Conservation (phyloP, 2,888 invertebrate species). For the Aproaerema taeniolella region DNA sequence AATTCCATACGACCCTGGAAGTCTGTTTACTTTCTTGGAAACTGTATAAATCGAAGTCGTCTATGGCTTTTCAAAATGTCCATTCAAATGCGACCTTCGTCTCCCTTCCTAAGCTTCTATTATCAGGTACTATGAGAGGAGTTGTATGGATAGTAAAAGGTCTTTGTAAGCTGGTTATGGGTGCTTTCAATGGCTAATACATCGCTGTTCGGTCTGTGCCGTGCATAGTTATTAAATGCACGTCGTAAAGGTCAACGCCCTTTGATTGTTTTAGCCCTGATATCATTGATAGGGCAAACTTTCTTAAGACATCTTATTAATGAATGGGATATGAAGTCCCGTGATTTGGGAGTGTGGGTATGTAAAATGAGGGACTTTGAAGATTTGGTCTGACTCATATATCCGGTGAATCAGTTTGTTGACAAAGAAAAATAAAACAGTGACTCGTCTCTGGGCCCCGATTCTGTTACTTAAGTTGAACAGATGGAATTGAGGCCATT, state of each 20-base stretch:
- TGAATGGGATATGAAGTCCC: neutral
- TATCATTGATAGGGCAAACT: constrained; percentile 20
- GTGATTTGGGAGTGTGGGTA: neutral
- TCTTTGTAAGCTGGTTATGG: constrained; percentile 38
- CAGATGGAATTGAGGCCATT: no score
- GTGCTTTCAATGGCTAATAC: constrained; percentile 51
- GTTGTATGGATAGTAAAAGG: constrained; percentile 24
- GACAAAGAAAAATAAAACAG: constrained; percentile 11
- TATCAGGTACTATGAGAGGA: constrained; percentile 7
- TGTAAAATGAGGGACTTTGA: neutral
- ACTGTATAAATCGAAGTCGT: constrained; percentile 46
- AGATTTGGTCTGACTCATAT: constrained; percentile 23
- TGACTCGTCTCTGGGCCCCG: no score
- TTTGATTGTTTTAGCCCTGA: constrained; percentile 26
- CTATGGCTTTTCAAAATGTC: constrained; percentile 30
- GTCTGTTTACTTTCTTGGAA: constrained; percentile 50
- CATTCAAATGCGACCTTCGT: constrained; percentile 36
- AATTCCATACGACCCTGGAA: constrained; percentile 30
- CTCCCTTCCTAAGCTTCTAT: constrained; percentile 25
- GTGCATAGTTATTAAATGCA: constrained; percentile 45
- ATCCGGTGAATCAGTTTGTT: constrained; percentile 10
- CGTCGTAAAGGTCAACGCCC: constrained; percentile 30
- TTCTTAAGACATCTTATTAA: constrained; percentile 27
- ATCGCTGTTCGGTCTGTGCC: constrained; percentile 41
- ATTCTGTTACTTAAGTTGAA: no score